Evolutionary conservation across 2,888 invertebrate species (phyloP), one percentile per base, ranked within the genome.

Genomic region (Chalcis sispes): DNA sequence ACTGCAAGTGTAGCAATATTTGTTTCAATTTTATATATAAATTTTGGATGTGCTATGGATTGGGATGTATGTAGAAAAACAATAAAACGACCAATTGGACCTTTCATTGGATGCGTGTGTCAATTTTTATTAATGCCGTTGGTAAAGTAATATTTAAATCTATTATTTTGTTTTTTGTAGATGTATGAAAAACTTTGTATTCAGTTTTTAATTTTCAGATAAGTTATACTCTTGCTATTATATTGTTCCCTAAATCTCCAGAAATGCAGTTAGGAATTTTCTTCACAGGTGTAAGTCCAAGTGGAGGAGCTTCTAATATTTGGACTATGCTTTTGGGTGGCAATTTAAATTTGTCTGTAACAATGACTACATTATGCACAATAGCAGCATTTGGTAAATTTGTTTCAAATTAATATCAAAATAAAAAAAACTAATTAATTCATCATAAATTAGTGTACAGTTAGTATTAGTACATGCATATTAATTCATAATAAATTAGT

Each of bases 251-350:
- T 0, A 87, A 92, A 74, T 90, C 90, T 65, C 90, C 92, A 1
- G 92, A 92, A 81, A 91, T 97, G 92, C 94, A 94, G 59, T 88
- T 97, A 80, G 97, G 97, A 2, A 91, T 97, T 88, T 97, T 97
- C 89, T 95, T 96, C 88, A 95, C 96, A 0, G 97, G 97, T 0
- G 95, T 96, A 23, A 94, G 95, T 2, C 97, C 97, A 0, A 95
- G 95, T n/a, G 97, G 99, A 0, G 98, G 98, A 0, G 97, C 98
- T 27, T 98, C 98, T 61, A 99, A 99, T 89, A 96, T 98, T 83
- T 99, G 98, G 97, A 95, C 97, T 0, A 93, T 95, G 79, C 92
- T 98, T 18, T 90, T 99, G 1, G 95, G 94, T 2, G 98, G 97
- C 4, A 98, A 99, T 89, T 92, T 98, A 4, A 95, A 97, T 87